These are phyloP conservation scores for Clarias gariepinus DNA, from an alignment of 2,113 vertebrate species.

Conservation along the genomic window DNA sequence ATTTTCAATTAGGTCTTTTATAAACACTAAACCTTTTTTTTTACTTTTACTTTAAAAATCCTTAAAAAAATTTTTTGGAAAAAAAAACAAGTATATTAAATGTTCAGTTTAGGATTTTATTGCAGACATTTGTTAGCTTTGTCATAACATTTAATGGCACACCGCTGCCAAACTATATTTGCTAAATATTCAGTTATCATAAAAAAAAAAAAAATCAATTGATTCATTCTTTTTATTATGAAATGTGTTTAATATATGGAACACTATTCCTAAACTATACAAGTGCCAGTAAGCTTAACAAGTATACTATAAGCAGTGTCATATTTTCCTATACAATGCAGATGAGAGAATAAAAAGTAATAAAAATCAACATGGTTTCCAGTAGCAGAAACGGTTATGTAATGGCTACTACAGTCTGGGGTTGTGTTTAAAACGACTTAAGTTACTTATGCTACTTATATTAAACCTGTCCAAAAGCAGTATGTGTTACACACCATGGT, in stretches of 20 bases:
- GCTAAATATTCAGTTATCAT: not conserved
- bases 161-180: not conserved
- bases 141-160: not conserved
- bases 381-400: not conserved
- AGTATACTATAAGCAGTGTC: not conserved
- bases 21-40: not conserved
- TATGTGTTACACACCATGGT: not conserved
- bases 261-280: not conserved
- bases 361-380: not conserved
- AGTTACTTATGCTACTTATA: not conserved
- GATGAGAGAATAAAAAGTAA: not conserved
- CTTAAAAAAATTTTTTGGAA: too few relatives aligned
- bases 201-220: not conserved
- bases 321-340: not conserved
- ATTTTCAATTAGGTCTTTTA: not conserved
- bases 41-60: not conserved
- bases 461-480: not conserved
- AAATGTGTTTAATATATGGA: not conserved
- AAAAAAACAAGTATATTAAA: not conserved
- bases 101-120: not conserved
- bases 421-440: not conserved
- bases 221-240: not conserved
- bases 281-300: not conserved
- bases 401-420: not conserved
- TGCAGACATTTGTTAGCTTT: not conserved